Evolutionary conservation across 2,888 invertebrate species (phyloP), one percentile per base, ranked within the genome.

Genomic region (Taenaris catops): DNA sequence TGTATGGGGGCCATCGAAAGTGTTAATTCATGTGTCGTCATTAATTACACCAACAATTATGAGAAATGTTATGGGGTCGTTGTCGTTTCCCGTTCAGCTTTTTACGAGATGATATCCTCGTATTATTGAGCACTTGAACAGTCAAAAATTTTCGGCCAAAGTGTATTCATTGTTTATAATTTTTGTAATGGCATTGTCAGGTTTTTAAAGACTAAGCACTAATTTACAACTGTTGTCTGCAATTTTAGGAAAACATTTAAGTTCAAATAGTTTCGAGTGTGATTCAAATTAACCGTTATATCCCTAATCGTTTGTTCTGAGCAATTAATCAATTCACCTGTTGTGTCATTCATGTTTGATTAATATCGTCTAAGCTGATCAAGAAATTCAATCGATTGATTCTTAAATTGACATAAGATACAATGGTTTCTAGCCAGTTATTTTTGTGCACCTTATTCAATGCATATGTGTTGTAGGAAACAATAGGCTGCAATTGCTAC

Each of bases 311-410:
- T 41, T 48, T 51, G 49, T 50, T 47, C 55, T 53, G 53, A 20
- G 10, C 53, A 53, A 55, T 63, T 60, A 69, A 63, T 63, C 62
- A 60, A 62, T 60, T 46, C 68, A 69, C 78, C 71, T 63, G 76
- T 73, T 68, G 75, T 44, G 72, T 68, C 68, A 72, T 75, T 65
- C 64, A 73, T 75, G 71, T 79, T 71, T 58, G 75, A 79, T 80
- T 69, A 64, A 56, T 65, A 71, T 70, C 66, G 58, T 63, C 65
- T 58, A 55, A 46, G 42, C 51, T 41, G 51, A 65, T 64, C 66
- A 57, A 49, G 54, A 56, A 58, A 73, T 70, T 63, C 74, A 71
- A 48, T 65, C 78, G 44, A 69, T 65, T 78, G 61, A 76, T 74
- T 74, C 53, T 61, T 65, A 65, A 68, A 70, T 61, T 67, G 61